Conservation (phyloP, 1,140 invertebrate species). For the Aphidius gifuensis region DNA sequence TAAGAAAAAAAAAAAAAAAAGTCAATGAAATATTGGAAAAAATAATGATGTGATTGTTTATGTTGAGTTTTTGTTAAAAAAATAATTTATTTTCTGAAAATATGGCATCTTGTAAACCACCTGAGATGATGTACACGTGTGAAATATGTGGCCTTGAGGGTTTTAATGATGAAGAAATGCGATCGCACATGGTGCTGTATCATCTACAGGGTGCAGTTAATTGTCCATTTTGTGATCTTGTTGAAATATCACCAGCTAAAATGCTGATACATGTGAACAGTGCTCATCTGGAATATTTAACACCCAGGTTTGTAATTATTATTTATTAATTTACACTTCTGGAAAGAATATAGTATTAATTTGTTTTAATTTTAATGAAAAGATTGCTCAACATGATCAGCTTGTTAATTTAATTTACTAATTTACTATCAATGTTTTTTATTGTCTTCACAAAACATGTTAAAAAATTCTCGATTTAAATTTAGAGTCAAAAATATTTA, state of each 20-base stretch:
- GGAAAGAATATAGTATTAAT: no score
- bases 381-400: no score
- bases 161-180: slow-evolving; percentile 75
- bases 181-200: slow-evolving; percentile 70
- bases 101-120: slow-evolving; percentile 48
- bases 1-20: no score
- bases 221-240: slow-evolving; percentile 80
- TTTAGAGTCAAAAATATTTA: no score
- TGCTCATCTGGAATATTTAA: slow-evolving; percentile 76
- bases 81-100: slow-evolving; percentile 13
- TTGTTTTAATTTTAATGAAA: no score
- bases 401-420: no score
- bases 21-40: not conserved
- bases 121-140: slow-evolving; percentile 63
- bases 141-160: slow-evolving; percentile 80
- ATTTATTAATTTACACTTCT: slow-evolving; percentile 1
- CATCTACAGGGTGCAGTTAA: slow-evolving; percentile 74
- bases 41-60: not conserved
- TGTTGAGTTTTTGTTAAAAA: no score
- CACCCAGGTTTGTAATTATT: slow-evolving; percentile 58
- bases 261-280: slow-evolving; percentile 76
- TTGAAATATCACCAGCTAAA: slow-evolving; percentile 68
- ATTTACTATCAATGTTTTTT: no score
- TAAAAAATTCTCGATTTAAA: no score
- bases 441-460: no score